These are phyloP conservation scores for Drosophila virilis DNA, from an alignment of 1,140 invertebrate genomes.

Conservation along the genomic window DNA sequence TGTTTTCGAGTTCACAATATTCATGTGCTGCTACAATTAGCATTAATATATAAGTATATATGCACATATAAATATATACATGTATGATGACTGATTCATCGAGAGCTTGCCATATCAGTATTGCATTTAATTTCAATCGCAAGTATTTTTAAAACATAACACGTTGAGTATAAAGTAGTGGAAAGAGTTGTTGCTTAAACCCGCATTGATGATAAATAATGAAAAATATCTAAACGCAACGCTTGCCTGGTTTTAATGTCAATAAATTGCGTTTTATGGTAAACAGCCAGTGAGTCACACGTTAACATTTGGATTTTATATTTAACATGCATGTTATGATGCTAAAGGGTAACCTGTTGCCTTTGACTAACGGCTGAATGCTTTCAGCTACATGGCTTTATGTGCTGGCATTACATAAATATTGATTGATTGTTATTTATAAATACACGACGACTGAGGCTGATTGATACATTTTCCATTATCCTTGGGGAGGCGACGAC, in stretches of 20 bases:
- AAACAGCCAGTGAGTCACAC: constrained; percentile 34
- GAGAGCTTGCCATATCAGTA: neutral
- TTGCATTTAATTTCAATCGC: constrained; percentile 14
- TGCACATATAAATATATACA: neutral
- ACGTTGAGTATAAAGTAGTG: constrained; percentile 2
- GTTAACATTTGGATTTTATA: neutral
- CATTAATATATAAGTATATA: neutral
- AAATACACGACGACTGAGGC: constrained; percentile 37
- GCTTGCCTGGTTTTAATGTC: constrained; percentile 7
- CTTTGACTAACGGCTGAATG: constrained; percentile 24
- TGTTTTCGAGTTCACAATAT: neutral
- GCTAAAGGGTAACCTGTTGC: constrained; percentile 44
- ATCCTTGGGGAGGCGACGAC: constrained; percentile 16
- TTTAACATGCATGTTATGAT: constrained; percentile 17
- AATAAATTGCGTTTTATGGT: constrained; percentile 34
- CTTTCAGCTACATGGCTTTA: neutral
- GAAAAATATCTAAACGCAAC: constrained; percentile 9
- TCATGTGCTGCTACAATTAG: constrained; percentile 11
- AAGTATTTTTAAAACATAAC: neutral
- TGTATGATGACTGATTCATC: constrained; percentile 5
- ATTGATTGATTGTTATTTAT: constrained; percentile 57
- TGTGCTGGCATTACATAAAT: constrained; percentile 35
- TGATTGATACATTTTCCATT: constrained; percentile 52
- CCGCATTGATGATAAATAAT: constrained; percentile 23
- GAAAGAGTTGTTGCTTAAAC: neutral